Evolutionary conservation across 2,797 vertebrate genomes (phyloP), one percentile per base, ranked within the genome.

Genomic region (Diglossa cyanea): DNA sequence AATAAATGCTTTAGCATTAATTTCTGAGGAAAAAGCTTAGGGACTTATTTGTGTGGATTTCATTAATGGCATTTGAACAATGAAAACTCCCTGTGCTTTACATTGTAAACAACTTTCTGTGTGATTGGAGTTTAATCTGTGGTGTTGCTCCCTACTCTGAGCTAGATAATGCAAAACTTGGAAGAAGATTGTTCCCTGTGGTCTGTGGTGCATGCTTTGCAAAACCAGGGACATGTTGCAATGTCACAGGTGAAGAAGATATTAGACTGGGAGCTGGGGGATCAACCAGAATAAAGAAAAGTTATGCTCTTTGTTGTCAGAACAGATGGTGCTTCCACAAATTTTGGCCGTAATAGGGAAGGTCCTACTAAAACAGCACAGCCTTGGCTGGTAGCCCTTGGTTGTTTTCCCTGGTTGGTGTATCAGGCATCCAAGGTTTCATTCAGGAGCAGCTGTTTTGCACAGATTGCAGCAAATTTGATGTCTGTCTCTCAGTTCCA

Each of bases 371-470:
- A 51, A 87, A 35, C 42, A 67, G 24, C 11, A 4, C 31, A 58
- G 35, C 33, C 57, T 89, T 91, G 84, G 78, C 88, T 74, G 24
- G 20, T 50, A 74, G 77, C 78, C 58, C 23, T 44, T 33, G 25
- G 30, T 54, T 84, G 16, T 85, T 92, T 89, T 67, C 78, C 81
- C 72, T 57, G 10, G 47, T 62, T 82, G 25, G 45, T 77, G 26
- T 66, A 75, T 17, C 44, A 74, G 54, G 23, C 68, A 87, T 85
- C 45, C 39, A 65, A 73, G 54, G 40, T 85, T 92, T 33, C 1
- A 1, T 54, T 65, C 35, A 88, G 68, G 78, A 96, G 21, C 88
- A 94, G 81, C 54, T 94, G 93, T 83, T 93, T 83, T 89, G 57
- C 57, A 80, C 47, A 88, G 75, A 87, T 86, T 93, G 57, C 68